Conservation (phyloP, 2,113 vertebrate species). For the Myiagra hebetior region DNA sequence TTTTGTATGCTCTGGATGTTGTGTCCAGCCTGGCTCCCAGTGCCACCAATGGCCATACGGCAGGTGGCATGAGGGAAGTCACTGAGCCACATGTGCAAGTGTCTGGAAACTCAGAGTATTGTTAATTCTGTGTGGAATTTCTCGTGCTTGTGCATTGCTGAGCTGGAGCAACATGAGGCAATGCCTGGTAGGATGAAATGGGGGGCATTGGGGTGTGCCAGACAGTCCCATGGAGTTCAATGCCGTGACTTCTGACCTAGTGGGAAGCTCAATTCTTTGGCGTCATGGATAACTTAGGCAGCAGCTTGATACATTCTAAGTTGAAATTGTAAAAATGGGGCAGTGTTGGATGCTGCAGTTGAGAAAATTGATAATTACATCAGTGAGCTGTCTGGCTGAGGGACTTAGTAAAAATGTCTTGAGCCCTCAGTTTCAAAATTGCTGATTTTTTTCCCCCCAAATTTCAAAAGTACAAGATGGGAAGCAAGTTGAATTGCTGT, state of each 20-base stretch:
- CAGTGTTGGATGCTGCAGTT: not conserved
- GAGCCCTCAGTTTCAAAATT: not conserved
- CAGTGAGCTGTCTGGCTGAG: too few species aligned
- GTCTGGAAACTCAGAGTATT: not conserved
- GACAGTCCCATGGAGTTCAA: rapidly evolving
- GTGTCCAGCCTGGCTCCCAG: not conserved
- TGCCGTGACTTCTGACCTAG: rapidly evolving
- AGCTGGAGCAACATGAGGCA: not conserved
- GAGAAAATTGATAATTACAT: not conserved
- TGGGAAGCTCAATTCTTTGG: not conserved
- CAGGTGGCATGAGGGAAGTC: not conserved
- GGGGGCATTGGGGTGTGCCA: rapidly evolving
- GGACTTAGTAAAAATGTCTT: not conserved
- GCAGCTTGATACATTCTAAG: not conserved
- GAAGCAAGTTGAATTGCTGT: not conserved
- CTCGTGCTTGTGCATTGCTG: not conserved
- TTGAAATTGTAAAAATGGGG: not conserved
- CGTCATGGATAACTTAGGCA: not conserved
- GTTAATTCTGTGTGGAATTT: rapidly evolving
- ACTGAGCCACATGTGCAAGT: rapidly evolving
- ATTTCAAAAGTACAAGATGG: not conserved
- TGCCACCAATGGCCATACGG: rapidly evolving
- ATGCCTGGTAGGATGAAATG: not conserved
- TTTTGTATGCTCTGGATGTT: not conserved
- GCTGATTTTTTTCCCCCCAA: rapidly evolving